Percentiles rank a stretch among this genome's conserved stretches.
Evolutionary conservation across 2,797 vertebrate genomes (phyloP).

Genomic region (Echeneis naucrates): DNA sequence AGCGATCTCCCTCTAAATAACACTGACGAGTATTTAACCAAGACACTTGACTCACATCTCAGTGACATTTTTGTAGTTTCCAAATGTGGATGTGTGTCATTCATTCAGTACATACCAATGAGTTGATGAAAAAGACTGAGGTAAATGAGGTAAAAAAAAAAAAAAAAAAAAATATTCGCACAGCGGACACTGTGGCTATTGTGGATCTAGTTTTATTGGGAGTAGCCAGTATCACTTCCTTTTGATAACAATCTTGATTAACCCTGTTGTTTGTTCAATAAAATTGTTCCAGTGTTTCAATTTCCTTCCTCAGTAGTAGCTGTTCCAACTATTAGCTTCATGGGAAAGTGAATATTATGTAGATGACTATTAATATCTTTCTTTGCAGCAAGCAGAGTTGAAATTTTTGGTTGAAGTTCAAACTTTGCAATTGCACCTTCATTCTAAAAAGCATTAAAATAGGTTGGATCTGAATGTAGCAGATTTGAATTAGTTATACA

Average conservation of each 20-base stretch:
- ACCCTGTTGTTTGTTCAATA: conserved; percentile 55
- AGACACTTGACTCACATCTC: background rate
- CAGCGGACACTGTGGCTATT: conserved; percentile 41
- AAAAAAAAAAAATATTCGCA: background rate
- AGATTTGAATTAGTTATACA: background rate
- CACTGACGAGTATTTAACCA: background rate
- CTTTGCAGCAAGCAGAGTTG: background rate
- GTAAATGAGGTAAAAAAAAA: conserved; percentile 2
- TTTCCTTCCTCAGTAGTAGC: conserved; percentile 61
- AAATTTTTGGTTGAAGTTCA: background rate
- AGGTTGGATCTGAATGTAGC: background rate
- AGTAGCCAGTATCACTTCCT: conserved; percentile 67
- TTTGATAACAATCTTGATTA: conserved; percentile 61
- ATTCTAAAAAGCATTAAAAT: background rate
- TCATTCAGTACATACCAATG: conserved; percentile 2
- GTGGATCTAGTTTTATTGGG: conserved; percentile 62
- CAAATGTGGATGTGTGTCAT: background rate
- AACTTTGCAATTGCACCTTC: background rate
- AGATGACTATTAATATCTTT: conserved; percentile 29
- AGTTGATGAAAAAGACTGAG: background rate
- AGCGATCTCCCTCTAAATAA: background rate
- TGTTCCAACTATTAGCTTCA: conserved; percentile 39
- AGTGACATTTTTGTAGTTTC: background rate
- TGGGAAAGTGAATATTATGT: conserved; percentile 44
- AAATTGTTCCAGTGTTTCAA: conserved; percentile 52